Conservation (phyloP, 2,888 invertebrate genomes). For the Chrysolina americana region DNA sequence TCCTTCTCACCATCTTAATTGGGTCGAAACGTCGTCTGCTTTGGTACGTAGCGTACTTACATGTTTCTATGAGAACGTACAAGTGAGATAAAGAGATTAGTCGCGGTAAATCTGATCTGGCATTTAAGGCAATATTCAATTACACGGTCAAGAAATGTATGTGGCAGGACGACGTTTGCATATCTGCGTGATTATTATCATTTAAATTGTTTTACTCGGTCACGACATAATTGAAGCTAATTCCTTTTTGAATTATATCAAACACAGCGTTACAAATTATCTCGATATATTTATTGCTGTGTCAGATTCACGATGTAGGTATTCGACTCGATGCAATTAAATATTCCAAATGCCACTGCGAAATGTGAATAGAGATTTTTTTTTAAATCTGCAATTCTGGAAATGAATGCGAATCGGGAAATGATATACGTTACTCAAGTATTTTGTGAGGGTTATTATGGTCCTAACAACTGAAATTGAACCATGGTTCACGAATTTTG, state of each 20-base stretch:
- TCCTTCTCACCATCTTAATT: too few relatives aligned
- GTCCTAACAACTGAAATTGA: too few relatives aligned
- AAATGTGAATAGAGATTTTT: too few relatives aligned
- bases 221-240: slow-evolving; percentile 23
- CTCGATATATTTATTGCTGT: background rate
- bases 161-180: background rate
- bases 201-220: slow-evolving; percentile 20
- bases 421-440: too few relatives aligned
- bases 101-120: background rate
- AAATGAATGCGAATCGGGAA: too few relatives aligned
- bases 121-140: slow-evolving; percentile 16
- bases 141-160: slow-evolving; percentile 14
- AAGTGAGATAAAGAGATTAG: slow-evolving; percentile 8
- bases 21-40: too few relatives aligned
- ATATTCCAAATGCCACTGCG: too few relatives aligned
- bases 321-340: too few relatives aligned
- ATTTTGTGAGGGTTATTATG: too few relatives aligned
- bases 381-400: too few relatives aligned
- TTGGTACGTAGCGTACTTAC: background rate
- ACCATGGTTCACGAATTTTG: too few relatives aligned
- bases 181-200: slow-evolving; percentile 27
- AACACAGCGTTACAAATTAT: background rate
- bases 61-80: background rate
- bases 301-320: background rate
- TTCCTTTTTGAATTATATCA: slow-evolving; percentile 24